These are phyloP conservation scores for Corythornis leucogaster DNA, from an alignment of 2,797 vertebrate genomes.

Conservation along the genomic window DNA sequence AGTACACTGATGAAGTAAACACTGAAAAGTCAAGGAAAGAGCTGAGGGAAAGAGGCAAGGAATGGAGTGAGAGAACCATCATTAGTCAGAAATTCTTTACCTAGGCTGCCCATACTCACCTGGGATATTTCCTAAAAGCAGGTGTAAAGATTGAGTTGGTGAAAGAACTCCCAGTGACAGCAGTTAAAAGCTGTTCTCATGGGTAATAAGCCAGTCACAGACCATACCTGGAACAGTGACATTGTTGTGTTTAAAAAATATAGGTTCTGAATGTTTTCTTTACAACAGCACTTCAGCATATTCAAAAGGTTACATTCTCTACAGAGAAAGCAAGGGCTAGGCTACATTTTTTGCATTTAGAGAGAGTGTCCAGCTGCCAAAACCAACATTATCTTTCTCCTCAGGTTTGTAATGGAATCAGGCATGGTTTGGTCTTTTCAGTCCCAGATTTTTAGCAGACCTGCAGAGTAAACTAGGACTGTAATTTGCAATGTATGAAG, in stretches of 20 bases:
- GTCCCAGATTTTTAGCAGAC: neutral
- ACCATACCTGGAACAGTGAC: neutral
- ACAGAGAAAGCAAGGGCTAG: neutral
- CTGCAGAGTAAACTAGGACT: neutral
- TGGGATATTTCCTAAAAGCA: neutral
- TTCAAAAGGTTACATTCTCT: neutral
- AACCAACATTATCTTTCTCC: neutral
- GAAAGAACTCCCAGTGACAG: neutral
- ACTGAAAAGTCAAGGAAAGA: neutral
- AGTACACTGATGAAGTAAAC: neutral
- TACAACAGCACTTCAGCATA: neutral
- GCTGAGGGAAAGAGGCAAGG: neutral
- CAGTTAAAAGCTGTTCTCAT: neutral
- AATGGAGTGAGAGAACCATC: neutral
- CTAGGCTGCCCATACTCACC: neutral
- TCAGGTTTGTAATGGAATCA: neutral
- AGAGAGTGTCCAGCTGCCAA: neutral
- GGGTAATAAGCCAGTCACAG: neutral
- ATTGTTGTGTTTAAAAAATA: neutral
- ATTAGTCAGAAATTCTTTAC: neutral
- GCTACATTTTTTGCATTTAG: neutral
- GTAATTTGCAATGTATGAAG: neutral
- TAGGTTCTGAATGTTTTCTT: neutral
- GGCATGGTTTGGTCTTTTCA: neutral
- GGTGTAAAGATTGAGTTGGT: fast-evolving